A percentile compares a stretch with the other conserved stretches of the same genome.
Evolutionary conservation across 2,113 vertebrate genomes (phyloP).

Genomic region (Caranx melampygus): DNA sequence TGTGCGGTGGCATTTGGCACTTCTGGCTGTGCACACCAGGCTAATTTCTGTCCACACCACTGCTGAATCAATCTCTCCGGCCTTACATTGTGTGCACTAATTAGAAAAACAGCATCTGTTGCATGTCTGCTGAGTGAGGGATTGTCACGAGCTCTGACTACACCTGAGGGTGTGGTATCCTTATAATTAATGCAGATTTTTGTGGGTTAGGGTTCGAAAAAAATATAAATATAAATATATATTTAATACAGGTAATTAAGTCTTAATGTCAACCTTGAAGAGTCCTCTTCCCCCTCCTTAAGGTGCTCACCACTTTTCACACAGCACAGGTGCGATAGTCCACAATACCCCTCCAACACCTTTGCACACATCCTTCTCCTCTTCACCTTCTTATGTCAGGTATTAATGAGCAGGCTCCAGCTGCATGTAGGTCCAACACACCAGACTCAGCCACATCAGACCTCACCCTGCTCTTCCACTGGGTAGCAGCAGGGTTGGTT

Average conservation of each 20-base stretch:
- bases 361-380: neutral
- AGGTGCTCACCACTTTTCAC: neutral
- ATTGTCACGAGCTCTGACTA: neutral
- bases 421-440: neutral
- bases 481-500: too few relatives aligned
- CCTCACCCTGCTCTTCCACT: neutral
- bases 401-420: neutral
- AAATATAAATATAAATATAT: too few relatives aligned
- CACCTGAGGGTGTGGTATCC: conserved; percentile 4
- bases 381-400: neutral
- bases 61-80: conserved; percentile 37
- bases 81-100: conserved; percentile 4
- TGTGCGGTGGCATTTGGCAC: conserved; percentile 24
- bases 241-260: neutral
- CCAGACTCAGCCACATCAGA: neutral
- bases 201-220: too few relatives aligned
- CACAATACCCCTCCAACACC: neutral
- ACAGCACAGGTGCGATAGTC: neutral
- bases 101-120: conserved; percentile 28
- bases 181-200: neutral
- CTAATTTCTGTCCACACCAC: conserved; percentile 24
- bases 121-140: conserved; percentile 18
- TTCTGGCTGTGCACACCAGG: conserved; percentile 22
- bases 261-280: neutral
- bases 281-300: neutral